These are phyloP conservation scores for Achatina immaculata DNA, from an alignment of 1,140 invertebrate species.

Conservation along the genomic window DNA sequence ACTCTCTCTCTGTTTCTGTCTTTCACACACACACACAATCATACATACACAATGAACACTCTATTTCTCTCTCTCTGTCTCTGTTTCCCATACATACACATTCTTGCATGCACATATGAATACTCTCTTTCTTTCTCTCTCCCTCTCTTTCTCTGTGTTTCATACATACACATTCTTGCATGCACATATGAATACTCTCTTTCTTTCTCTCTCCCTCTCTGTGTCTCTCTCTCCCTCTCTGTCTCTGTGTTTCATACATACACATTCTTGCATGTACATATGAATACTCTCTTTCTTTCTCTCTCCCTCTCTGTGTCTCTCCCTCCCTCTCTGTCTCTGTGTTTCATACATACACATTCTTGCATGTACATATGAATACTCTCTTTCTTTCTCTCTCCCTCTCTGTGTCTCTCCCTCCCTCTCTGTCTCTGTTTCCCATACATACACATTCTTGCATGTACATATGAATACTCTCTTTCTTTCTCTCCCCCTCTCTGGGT, in stretches of 20 bases:
- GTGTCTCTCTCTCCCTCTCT: background rate
- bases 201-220: background rate
- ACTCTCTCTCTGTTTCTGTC: too few relatives aligned
- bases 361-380: background rate
- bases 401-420: background rate
- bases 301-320: slow-evolving; percentile 1
- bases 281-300: slow-evolving; percentile 1
- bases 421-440: background rate
- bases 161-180: background rate
- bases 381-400: slow-evolving; percentile 9
- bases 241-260: background rate
- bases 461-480: slow-evolving; percentile 2
- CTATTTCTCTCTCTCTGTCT: too few relatives aligned
- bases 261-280: too few relatives aligned
- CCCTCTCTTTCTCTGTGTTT: background rate
- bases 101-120: background rate
- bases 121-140: background rate
- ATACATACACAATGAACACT: too few relatives aligned
- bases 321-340: background rate
- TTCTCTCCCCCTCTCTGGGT: background rate
- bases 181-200: background rate
- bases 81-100: too few relatives aligned
- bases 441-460: slow-evolving; percentile 1
- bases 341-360: background rate
- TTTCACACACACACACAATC: too few relatives aligned